These are phyloP conservation scores for Diacarnus erythraeanus DNA, from an alignment of 37 sponge, comb jelly and placozoan genomes.

Conservation along the genomic window DNA sequence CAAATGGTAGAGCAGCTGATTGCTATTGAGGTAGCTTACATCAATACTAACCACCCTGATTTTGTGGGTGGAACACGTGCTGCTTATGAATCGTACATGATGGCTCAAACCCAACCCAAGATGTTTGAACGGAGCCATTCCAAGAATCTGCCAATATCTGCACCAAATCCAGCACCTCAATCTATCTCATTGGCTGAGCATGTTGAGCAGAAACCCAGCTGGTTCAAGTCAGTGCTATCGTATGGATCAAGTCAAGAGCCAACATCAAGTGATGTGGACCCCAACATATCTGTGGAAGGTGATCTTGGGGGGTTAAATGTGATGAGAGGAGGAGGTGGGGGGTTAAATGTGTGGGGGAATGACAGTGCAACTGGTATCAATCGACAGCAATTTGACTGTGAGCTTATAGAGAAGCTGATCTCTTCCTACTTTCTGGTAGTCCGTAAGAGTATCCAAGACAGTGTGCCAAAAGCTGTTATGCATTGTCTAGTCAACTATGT, in stretches of 20 bases:
- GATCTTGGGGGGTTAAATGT: neutral
- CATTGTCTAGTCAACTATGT: slow-evolving; percentile 94
- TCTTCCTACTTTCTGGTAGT: slow-evolving; percentile 92
- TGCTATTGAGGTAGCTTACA: slow-evolving; percentile 94
- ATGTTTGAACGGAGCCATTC: neutral
- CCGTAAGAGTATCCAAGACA: slow-evolving; percentile 93
- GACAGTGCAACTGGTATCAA: neutral
- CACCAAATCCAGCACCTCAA: neutral
- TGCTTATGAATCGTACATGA: slow-evolving; percentile 77
- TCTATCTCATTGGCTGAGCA: neutral
- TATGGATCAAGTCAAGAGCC: neutral
- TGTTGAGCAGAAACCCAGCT: neutral
- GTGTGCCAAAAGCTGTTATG: slow-evolving; percentile 96
- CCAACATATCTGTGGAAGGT: neutral
- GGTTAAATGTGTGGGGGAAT: neutral
- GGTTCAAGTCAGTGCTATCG: neutral
- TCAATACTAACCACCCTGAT: slow-evolving; percentile 99
- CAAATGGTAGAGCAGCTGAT: slow-evolving; percentile 97
- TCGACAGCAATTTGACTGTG: slow-evolving; percentile 71
- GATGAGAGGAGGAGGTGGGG: neutral
- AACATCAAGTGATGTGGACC: neutral
- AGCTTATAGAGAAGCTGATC: slow-evolving; percentile 86
- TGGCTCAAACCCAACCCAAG: slow-evolving; percentile 40
- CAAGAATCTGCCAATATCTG: neutral
- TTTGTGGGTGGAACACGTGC: slow-evolving; percentile 89